Evolutionary conservation across 2,797 vertebrate species (phyloP).

Genomic region (Apodemus agrarius): DNA sequence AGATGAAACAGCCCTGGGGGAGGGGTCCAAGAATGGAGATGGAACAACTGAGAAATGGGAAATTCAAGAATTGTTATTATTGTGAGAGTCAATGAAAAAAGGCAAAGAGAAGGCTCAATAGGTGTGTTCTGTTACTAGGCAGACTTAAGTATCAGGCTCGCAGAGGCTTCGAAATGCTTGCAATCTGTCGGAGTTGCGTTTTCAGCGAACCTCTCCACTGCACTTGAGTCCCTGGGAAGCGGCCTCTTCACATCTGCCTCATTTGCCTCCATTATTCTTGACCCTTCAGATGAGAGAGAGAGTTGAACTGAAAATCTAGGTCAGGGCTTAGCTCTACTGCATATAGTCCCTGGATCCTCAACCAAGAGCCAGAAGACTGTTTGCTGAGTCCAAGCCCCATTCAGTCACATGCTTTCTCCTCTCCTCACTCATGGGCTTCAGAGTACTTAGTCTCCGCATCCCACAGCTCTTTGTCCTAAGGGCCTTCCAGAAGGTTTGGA

Average conservation of each 20-base stretch:
- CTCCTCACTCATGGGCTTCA: not conserved
- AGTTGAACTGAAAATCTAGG: conserved; percentile 46
- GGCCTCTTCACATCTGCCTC: not conserved
- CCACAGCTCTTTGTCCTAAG: conserved; percentile 15
- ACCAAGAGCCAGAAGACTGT: not conserved
- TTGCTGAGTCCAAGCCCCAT: not conserved
- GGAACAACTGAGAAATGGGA: not conserved
- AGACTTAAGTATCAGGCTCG: not conserved
- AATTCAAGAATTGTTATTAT: conserved; percentile 12
- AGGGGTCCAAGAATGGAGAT: not conserved
- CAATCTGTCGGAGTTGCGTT: not conserved
- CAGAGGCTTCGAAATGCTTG: conserved; percentile 34
- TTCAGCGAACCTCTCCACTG: conserved; percentile 21
- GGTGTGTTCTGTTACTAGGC: not conserved
- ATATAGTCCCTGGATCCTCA: not conserved
- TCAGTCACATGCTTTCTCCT: conserved; percentile 4
- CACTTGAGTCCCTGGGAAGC: not conserved
- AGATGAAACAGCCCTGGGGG: not conserved
- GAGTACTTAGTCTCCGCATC: not conserved
- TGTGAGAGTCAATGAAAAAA: not conserved
- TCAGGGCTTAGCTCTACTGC: conserved; percentile 25
- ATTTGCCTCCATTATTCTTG: not conserved
- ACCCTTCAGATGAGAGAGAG: not conserved
- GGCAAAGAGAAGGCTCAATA: not conserved
- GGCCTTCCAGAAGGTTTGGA: conserved; percentile 10